phyloP scores from a whole-genome alignment of 2,888 invertebrate genomes.

The Lepeophtheirus nordmannii region DNA sequence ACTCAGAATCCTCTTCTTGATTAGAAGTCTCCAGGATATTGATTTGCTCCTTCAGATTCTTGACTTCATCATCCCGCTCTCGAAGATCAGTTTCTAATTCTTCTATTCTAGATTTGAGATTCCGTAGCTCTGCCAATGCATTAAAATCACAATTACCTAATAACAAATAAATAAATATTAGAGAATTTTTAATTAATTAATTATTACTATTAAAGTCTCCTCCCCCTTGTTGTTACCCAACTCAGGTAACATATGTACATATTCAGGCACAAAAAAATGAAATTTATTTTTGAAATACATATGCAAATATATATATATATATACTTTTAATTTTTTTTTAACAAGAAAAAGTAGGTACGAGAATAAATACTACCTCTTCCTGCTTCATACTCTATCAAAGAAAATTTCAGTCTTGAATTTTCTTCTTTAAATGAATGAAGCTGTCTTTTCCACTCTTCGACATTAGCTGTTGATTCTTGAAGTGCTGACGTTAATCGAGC shows the following conservation, averaged over 20 bases:
- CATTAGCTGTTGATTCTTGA: conserved; percentile 88
- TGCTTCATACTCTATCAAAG: conserved; percentile 31
- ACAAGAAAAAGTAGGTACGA: no score
- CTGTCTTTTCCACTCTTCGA: conserved; percentile 95
- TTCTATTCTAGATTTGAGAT: conserved; percentile 27
- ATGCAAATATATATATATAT: no score
- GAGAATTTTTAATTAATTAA: no score
- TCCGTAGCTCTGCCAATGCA: conserved; percentile 28
- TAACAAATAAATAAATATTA: not conserved
- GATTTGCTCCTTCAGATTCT: conserved; percentile 34
- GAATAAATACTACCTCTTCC: conserved; percentile 29
- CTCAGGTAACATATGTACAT: no score
- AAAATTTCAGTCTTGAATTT: conserved; percentile 56
- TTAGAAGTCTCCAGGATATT: conserved; percentile 30
- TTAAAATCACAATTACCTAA: conserved; percentile 18
- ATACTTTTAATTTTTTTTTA: no score
- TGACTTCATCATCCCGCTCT: conserved; percentile 66
- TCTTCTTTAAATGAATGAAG: conserved; percentile 59
- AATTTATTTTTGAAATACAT: no score
- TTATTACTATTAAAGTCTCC: no score
- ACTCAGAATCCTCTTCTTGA: conserved; percentile 11
- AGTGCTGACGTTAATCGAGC: conserved; percentile 82
- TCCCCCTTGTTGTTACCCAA: no score
- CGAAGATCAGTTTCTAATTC: conserved; percentile 57
- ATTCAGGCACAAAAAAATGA: no score